Evolutionary conservation across 2,113 vertebrate species (phyloP).

Genomic region (Lophotis ruficrista): DNA sequence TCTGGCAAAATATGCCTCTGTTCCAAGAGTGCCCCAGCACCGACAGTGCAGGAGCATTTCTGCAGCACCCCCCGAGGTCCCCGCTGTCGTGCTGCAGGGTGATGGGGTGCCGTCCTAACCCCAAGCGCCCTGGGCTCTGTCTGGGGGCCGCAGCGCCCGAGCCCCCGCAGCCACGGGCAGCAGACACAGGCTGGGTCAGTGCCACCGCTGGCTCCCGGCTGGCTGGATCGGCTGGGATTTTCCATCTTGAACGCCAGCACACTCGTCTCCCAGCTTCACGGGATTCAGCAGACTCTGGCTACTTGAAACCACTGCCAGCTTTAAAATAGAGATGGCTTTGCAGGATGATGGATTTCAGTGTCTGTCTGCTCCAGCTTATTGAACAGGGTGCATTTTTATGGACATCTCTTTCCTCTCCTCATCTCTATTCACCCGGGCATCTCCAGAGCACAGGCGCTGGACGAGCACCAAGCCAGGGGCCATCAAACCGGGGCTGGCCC

Average conservation of each 20-base stretch:
- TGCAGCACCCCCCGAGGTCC: background rate
- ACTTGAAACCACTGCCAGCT: background rate
- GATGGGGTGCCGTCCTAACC: background rate
- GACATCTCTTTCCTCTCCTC: conserved; percentile 1
- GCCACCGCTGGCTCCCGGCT: background rate
- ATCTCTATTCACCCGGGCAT: background rate
- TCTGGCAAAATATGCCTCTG: background rate
- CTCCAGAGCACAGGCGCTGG: background rate
- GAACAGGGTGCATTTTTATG: conserved; percentile 13
- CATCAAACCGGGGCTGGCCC: background rate
- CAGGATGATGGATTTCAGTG: conserved; percentile 23
- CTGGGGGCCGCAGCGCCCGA: background rate
- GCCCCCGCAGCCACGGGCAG: too few relatives aligned
- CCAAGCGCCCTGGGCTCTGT: background rate
- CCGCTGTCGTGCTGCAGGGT: fast-evolving
- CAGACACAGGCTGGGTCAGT: background rate
- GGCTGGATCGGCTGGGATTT: background rate
- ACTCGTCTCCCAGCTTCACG: background rate
- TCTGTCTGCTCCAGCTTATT: conserved; percentile 12
- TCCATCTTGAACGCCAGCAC: background rate
- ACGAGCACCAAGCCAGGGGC: background rate
- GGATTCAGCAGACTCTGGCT: background rate
- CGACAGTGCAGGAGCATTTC: background rate
- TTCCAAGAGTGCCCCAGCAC: background rate
- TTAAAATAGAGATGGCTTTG: background rate